Percentiles rank a stretch among this genome's conserved stretches.
phyloP scores from a whole-genome alignment of 2,888 invertebrate genomes.

The Argynnis bischoffii region DNA sequence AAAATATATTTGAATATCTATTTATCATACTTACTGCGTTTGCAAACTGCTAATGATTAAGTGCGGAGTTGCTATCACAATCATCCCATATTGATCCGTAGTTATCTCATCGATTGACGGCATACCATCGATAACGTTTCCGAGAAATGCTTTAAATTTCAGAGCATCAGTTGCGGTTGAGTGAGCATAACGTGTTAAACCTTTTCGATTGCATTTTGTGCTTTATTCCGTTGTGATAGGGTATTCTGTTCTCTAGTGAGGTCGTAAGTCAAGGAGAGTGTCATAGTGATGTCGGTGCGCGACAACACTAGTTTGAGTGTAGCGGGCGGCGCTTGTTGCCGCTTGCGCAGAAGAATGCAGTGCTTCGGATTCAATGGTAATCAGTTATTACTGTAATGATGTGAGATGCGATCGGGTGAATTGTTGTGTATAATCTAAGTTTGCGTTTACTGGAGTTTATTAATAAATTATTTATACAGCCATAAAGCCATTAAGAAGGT shows the following conservation, averaged over 20 bases:
- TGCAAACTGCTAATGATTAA: conserved; percentile 2
- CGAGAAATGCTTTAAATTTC: conserved; percentile 52
- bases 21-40: conserved; percentile 3
- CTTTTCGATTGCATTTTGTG: conserved; percentile 43
- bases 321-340: conserved; percentile 67
- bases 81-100: conserved; percentile 55
- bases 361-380: conserved; percentile 78
- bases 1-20: neutral
- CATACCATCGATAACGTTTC: conserved; percentile 59
- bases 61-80: conserved; percentile 45
- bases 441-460: neutral
- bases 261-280: conserved; percentile 58
- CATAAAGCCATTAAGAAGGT: neutral
- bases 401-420: conserved; percentile 11
- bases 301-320: conserved; percentile 68
- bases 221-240: conserved; percentile 49
- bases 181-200: conserved; percentile 53
- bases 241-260: conserved; percentile 27
- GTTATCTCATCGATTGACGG: conserved; percentile 62
- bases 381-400: conserved; percentile 31
- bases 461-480: neutral
- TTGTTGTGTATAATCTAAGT: conserved; percentile 9
- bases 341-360: conserved; percentile 76
- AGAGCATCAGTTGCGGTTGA: conserved; percentile 57
- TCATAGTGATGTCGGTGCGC: conserved; percentile 65